A percentile compares a stretch with the other conserved stretches of the same genome.
Conservation (phyloP, 2,797 vertebrate genomes). For the Aeoliscus strigatus region DNA sequence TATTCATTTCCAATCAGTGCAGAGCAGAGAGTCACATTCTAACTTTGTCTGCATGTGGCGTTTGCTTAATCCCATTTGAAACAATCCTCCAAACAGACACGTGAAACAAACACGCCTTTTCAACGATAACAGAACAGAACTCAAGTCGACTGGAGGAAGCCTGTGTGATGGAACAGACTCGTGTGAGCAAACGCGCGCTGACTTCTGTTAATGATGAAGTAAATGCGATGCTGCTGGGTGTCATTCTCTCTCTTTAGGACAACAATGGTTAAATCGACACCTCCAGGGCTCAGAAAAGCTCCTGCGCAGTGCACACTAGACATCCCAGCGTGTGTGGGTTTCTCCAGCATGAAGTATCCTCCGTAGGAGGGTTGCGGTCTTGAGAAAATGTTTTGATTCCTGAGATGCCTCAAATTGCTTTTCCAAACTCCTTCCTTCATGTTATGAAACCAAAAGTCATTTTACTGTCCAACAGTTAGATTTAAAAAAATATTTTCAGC, state of each 20-base stretch:
- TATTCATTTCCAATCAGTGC: constrained; percentile 10
- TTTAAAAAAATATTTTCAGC: too few species aligned
- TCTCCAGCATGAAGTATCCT: constrained; percentile 35
- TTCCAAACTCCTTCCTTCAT: constrained; percentile 10
- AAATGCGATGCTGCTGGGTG: constrained; percentile 13
- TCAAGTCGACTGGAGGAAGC: constrained; percentile 5
- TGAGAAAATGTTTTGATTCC: constrained; percentile 30
- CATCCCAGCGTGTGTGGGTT: constrained; percentile 39
- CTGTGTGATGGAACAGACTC: constrained; percentile 2
- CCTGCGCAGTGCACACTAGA: constrained; percentile 20
- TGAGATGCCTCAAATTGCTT: constrained; percentile 4
- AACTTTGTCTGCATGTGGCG: constrained; percentile 12
- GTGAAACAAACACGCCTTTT: constrained; percentile 21
- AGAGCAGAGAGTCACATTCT: constrained; percentile 8
- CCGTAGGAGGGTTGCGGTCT: constrained; percentile 43
- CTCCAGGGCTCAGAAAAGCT: constrained; percentile 49
- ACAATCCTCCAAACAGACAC: constrained; percentile 14
- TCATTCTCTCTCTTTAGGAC: too few species aligned
- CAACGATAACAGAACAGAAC: constrained; percentile 21
- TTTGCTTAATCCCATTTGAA: constrained; percentile 31
- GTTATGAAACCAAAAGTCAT: constrained; percentile 1
- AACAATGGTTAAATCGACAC: constrained; percentile 44
- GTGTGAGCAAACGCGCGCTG: constrained; percentile 7
- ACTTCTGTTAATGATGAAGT: constrained; percentile 19
- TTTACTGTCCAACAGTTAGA: constrained; percentile 1